Conservation (phyloP, 2,113 vertebrate species). For the Anhinga rufa region DNA sequence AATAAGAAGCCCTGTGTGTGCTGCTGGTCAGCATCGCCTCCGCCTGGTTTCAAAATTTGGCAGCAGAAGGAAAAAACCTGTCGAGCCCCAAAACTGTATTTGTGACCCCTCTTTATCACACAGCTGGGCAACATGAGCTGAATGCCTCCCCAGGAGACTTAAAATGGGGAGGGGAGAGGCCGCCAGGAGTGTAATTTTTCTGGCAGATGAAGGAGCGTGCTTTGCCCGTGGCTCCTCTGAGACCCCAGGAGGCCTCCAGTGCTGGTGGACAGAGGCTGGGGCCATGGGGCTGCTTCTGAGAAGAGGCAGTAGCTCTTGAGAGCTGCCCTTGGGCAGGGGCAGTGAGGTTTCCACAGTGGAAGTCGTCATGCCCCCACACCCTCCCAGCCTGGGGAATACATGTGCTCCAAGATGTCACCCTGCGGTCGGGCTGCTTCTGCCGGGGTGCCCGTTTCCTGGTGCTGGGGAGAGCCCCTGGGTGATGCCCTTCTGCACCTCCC, state of each 20-base stretch:
- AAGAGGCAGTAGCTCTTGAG: background rate
- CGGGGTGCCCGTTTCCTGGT: accelerated
- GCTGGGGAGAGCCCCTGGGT: background rate
- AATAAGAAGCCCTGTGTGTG: background rate
- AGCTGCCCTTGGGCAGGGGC: background rate
- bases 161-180: background rate
- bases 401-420: background rate
- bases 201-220: background rate
- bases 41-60: background rate
- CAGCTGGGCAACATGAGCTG: background rate
- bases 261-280: accelerated
- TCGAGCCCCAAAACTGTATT: background rate
- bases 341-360: background rate
- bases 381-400: background rate
- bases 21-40: background rate
- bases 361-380: accelerated
- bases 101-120: background rate
- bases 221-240: background rate
- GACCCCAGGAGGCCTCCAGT: background rate
- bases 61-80: background rate
- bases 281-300: background rate
- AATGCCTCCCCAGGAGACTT: background rate
- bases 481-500: background rate
- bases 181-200: background rate
- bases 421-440: background rate